A percentile compares a stretch with the other conserved stretches of the same genome.
Evolutionary conservation across 1,140 invertebrate genomes (phyloP).

Genomic region (Psilanteris sp.): DNA sequence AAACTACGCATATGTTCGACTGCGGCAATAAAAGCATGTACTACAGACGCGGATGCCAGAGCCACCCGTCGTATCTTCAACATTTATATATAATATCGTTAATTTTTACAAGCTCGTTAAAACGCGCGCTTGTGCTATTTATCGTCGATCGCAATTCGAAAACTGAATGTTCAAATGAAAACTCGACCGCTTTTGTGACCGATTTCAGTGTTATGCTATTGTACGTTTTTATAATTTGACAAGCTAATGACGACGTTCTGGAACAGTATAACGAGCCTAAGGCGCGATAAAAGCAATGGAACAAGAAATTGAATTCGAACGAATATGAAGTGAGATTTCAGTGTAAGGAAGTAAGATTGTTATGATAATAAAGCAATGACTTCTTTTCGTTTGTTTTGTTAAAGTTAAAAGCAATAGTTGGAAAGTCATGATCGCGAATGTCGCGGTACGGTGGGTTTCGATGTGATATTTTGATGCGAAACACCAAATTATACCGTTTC

Average conservation of each 20-base stretch:
- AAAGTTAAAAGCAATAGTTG: too few relatives aligned
- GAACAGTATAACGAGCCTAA: too few relatives aligned
- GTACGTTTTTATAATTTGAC: constrained; percentile 23
- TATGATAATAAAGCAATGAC: too few relatives aligned
- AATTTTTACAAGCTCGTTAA: constrained; percentile 35
- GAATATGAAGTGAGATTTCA: constrained; percentile 1
- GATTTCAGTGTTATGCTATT: constrained; percentile 9
- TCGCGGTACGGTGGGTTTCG: too few relatives aligned
- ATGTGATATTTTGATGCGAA: too few relatives aligned
- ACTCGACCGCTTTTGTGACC: neutral
- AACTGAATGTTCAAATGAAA: constrained; percentile 1
- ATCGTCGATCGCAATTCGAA: constrained; percentile 19
- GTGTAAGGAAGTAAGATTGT: too few relatives aligned
- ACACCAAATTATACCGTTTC: too few relatives aligned
- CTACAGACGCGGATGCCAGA: constrained; percentile 1
- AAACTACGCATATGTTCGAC: constrained; percentile 6
- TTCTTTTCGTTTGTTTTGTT: too few relatives aligned
- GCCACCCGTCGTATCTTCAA: constrained; percentile 1
- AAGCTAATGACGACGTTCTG: constrained; percentile 17
- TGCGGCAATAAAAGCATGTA: constrained; percentile 5
- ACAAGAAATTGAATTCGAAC: neutral
- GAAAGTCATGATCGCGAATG: too few relatives aligned
- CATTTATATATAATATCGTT: constrained; percentile 29
- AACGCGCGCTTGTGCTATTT: constrained; percentile 7
- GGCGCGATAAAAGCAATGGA: neutral